Percentiles rank a stretch among this genome's conserved stretches.
Evolutionary conservation across 2,888 invertebrate genomes (phyloP).

Genomic region (Pinctada fucata): DNA sequence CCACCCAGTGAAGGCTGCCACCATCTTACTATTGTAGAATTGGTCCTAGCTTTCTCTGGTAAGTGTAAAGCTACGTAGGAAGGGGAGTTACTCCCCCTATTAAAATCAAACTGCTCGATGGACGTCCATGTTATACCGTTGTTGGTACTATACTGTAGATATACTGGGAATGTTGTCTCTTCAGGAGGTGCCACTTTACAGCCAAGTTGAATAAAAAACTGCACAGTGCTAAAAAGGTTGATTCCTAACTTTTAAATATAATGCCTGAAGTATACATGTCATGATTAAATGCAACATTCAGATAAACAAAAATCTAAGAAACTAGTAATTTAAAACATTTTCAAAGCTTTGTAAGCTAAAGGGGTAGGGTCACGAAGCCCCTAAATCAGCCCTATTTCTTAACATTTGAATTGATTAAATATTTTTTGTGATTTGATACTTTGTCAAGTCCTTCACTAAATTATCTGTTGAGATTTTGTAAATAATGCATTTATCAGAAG

Average conservation of each 20-base stretch:
- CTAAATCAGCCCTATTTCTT: too few species aligned
- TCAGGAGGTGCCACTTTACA: conserved; percentile 61
- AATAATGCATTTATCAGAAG: too few species aligned
- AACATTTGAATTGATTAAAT: too few species aligned
- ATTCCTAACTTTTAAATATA: not conserved
- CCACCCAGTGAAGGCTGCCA: conserved; percentile 75
- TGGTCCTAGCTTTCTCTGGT: conserved; percentile 68
- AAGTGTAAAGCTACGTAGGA: conserved; percentile 72
- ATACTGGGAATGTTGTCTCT: conserved; percentile 70
- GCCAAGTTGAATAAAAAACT: conserved; percentile 75
- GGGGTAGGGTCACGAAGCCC: too few species aligned
- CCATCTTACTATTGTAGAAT: conserved; percentile 73
- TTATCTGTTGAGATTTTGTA: too few species aligned
- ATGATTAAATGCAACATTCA: too few species aligned
- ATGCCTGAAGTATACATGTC: too few species aligned
- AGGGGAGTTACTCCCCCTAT: conserved; percentile 60
- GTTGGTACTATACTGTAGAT: conserved; percentile 76
- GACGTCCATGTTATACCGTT: conserved; percentile 76
- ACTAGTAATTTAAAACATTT: too few species aligned
- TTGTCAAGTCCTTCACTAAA: too few species aligned
- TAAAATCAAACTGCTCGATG: conserved; percentile 74
- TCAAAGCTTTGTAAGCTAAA: too few species aligned
- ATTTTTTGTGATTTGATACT: too few species aligned
- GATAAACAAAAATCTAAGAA: too few species aligned
- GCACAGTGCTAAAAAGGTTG: conserved; percentile 69